A percentile compares a stretch with the other conserved stretches of the same genome.
Conservation (phyloP, 2,888 invertebrate genomes). For the Gymnosoma rotundatum region DNA sequence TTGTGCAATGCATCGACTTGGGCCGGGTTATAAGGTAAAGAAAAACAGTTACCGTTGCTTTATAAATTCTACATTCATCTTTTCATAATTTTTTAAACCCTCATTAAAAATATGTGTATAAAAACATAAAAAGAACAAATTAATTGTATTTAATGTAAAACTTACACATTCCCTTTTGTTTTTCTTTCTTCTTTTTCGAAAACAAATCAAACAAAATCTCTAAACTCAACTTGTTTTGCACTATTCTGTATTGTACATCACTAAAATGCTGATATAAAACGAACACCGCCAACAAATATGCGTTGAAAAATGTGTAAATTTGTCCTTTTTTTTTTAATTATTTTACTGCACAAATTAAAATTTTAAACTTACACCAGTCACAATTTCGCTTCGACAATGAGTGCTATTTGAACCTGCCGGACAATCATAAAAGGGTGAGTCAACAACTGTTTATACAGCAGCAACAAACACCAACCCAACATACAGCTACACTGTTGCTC, state of each 20-base stretch:
- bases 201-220: slow-evolving; percentile 37
- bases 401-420: slow-evolving; percentile 98
- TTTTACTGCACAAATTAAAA: slow-evolving; percentile 39
- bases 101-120: slow-evolving; percentile 32
- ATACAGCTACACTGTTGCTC: slow-evolving; percentile 71
- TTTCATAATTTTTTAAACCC: neutral
- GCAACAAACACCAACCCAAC: slow-evolving; percentile 62
- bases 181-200: slow-evolving; percentile 61
- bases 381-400: slow-evolving; percentile 99
- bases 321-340: slow-evolving; percentile 37
- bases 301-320: slow-evolving; percentile 5
- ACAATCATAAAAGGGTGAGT: slow-evolving; percentile 99
- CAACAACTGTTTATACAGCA: slow-evolving; percentile 75
- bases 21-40: slow-evolving; percentile 98
- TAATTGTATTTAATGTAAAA: slow-evolving; percentile 4
- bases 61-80: neutral
- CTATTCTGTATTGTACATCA: slow-evolving; percentile 54
- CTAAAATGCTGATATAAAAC: slow-evolving; percentile 58
- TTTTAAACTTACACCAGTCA: slow-evolving; percentile 86
- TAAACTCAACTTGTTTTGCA: slow-evolving; percentile 37
- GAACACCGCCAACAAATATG: slow-evolving; percentile 57
- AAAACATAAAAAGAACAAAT: neutral
- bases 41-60: neutral
- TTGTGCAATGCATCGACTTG: slow-evolving; percentile 98
- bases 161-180: slow-evolving; percentile 36